Evolutionary conservation across 2,113 vertebrate species (phyloP).

Genomic region (Passer domesticus): DNA sequence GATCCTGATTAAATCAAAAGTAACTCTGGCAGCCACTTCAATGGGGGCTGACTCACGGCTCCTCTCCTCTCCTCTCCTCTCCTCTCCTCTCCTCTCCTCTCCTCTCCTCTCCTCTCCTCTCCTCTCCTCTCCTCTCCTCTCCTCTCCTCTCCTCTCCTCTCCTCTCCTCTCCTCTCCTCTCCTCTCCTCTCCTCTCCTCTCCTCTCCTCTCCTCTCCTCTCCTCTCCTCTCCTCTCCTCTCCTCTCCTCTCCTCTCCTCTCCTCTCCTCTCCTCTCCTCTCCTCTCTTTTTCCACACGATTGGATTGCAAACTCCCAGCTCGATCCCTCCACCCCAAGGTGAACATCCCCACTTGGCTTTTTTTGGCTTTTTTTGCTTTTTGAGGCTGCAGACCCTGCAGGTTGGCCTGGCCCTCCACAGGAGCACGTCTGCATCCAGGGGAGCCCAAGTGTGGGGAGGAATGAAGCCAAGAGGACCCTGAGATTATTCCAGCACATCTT

Average conservation of each 20-base stretch:
- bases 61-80: not conserved
- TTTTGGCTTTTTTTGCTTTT: not conserved
- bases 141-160: too few relatives aligned
- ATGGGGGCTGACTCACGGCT: conserved; percentile 1
- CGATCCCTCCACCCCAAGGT: not conserved
- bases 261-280: too few relatives aligned
- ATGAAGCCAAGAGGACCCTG: not conserved
- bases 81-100: not conserved
- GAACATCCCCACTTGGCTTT: not conserved
- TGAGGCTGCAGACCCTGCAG: not conserved
- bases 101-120: too few relatives aligned
- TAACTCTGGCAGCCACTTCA: conserved; percentile 28
- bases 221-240: too few relatives aligned
- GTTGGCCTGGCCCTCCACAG: not conserved
- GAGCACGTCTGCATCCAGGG: not conserved
- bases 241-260: too few relatives aligned
- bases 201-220: too few relatives aligned
- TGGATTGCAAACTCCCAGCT: not conserved
- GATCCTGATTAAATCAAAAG: conserved; percentile 49
- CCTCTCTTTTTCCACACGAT: not conserved
- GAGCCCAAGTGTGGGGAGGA: not conserved
- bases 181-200: too few relatives aligned
- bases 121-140: too few relatives aligned
- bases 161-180: too few relatives aligned
- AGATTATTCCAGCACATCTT: not conserved